Evolutionary conservation across 2,888 invertebrate genomes (phyloP).

Genomic region (Silvanus unidentatus): DNA sequence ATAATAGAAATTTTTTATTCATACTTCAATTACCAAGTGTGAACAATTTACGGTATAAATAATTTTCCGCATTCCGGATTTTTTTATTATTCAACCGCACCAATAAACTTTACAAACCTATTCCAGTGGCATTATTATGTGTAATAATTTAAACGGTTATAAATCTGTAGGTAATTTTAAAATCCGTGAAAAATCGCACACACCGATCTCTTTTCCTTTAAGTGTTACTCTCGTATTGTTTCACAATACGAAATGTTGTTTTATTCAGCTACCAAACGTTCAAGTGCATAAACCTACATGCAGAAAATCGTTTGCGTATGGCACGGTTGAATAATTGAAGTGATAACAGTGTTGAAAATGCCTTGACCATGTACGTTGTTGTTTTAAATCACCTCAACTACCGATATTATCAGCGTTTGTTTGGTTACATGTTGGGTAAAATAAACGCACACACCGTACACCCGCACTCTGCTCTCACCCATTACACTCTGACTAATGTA

Average conservation of each 20-base stretch:
- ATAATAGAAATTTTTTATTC: slow-evolving; percentile 1
- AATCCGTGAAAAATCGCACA: too few species aligned
- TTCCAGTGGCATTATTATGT: too few species aligned
- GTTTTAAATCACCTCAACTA: slow-evolving; percentile 32
- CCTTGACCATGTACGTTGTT: slow-evolving; percentile 30
- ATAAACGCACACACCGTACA: too few species aligned
- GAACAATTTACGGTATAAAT: too few species aligned
- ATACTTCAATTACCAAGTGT: background rate
- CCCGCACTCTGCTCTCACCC: slow-evolving; percentile 11
- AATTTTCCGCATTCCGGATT: too few species aligned
- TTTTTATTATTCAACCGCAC: too few species aligned
- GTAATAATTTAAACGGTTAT: too few species aligned
- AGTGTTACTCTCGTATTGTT: too few species aligned
- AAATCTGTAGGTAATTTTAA: too few species aligned
- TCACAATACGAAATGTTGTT: too few species aligned
- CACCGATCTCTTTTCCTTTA: too few species aligned
- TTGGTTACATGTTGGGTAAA: slow-evolving; percentile 21
- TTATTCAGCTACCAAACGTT: slow-evolving; percentile 6
- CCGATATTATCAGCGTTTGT: slow-evolving; percentile 30
- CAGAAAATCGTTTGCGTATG: background rate
- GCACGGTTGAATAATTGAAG: slow-evolving; percentile 20
- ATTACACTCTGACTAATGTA: slow-evolving; percentile 26
- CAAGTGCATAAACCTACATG: background rate
- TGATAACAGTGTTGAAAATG: slow-evolving; percentile 26
- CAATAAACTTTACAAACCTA: too few species aligned